Base-by-base conservation (phyloP, 2,797 vertebrate genomes). In the Lindbergichthys nudifrons region DNA sequence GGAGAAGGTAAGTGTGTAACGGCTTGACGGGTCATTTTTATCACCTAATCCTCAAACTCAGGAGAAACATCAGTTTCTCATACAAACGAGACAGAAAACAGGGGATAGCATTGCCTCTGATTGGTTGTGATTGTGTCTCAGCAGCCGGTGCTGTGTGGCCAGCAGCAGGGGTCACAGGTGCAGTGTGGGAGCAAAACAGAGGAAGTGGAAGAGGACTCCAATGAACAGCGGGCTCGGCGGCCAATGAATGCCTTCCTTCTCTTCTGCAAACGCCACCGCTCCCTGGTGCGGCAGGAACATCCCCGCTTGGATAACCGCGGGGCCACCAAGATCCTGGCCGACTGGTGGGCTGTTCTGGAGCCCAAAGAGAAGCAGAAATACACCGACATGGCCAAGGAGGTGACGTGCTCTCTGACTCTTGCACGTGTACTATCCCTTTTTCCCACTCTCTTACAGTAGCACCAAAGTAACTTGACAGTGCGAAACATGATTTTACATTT, bases 341-440 rank as follows among this genome's bases (percentile, higher is more conserved):
- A 99, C 87, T 99, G 98, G 98, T 99, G 98, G 98, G 97, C 97
- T 21, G 96, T 98, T 90, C 94, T 99, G 79, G 98, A 99, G 79
- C 97, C 98, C 84, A 97, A 96, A 82, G 98, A 99, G 92, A 99
- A 99, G 88, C 98, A 99, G 92, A 99, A 99, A 87, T 99, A 99
- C 88, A 99, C 97, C 30, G 98, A 99, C 93, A 98, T 99, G 98
- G 98, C 98, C 84, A 99, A 99, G 96, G 98, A 99, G 97, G 98
- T 99, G 57, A 83, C 32, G 39, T 5, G 12, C 21, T 21, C 2
- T 42, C 48, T 39, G 15, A 77, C 12, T 15, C 12, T 10, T 26
- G 5, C 21, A 45, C 1, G 19, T 11, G 1, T 36, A 11, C 13
- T 11, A 16, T 36, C 3, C 32, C 12, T n/a, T 14, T 53, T 43